Evolutionary conservation across 2,797 vertebrate genomes (phyloP).

Genomic region (Silurus aristotelis): DNA sequence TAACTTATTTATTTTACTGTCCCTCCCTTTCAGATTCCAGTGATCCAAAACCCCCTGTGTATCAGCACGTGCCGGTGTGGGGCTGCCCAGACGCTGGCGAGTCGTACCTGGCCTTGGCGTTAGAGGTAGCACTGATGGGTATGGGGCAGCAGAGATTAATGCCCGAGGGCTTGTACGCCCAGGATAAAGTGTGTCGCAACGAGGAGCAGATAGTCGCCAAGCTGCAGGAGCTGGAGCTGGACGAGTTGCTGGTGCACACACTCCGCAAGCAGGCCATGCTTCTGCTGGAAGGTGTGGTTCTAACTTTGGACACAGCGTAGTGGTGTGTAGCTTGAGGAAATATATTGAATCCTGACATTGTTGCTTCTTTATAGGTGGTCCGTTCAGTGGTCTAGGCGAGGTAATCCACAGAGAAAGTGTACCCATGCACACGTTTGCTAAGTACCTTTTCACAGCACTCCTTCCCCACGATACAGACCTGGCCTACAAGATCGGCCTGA

Average conservation of each 20-base stretch:
- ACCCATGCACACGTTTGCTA: constrained; percentile 98
- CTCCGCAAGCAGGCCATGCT: constrained; percentile 91
- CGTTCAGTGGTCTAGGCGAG: constrained; percentile 94
- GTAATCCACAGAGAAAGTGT: constrained; percentile 96
- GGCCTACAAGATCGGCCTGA: constrained; percentile 92
- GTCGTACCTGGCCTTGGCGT: constrained; percentile 91
- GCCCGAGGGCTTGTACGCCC: constrained; percentile 95
- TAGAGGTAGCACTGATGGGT: constrained; percentile 96
- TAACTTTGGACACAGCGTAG: background rate
- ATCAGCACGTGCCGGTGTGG: constrained; percentile 88
- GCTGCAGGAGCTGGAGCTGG: constrained; percentile 93
- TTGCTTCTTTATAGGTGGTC: constrained; percentile 78
- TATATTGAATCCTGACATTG: background rate
- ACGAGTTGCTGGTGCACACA: constrained; percentile 87
- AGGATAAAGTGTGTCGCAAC: constrained; percentile 97
- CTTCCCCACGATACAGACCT: constrained; percentile 93
- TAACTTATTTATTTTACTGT: background rate
- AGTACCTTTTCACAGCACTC: constrained; percentile 95
- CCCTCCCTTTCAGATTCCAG: constrained; percentile 75
- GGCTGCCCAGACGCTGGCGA: constrained; percentile 81
- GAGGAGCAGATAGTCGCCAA: constrained; percentile 94
- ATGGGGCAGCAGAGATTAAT: constrained; percentile 98
- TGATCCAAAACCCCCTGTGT: constrained; percentile 88
- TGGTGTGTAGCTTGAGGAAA: background rate
- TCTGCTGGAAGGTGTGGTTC: constrained; percentile 85